Conservation (phyloP, 1,140 invertebrate genomes). For the Leptopilina boulardi region DNA sequence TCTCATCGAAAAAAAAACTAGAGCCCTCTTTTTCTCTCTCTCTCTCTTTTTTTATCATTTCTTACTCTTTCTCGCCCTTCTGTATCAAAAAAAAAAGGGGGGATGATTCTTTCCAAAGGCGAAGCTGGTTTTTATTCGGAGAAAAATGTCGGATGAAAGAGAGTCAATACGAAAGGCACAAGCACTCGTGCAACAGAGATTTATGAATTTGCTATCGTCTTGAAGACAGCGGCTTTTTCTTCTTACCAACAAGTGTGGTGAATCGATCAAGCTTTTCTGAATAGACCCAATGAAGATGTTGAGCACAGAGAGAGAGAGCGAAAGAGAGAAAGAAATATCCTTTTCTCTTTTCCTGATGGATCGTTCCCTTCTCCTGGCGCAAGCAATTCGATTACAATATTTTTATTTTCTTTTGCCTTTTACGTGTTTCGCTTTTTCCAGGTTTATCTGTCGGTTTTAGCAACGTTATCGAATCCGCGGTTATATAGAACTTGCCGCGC, state of each 20-base stretch:
- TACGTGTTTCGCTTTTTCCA: constrained; percentile 16
- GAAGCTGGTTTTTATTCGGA: constrained; percentile 56
- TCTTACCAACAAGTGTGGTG: constrained; percentile 55
- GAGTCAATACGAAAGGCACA: constrained; percentile 62
- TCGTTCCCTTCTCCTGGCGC: constrained; percentile 13
- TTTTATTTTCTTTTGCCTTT: neutral
- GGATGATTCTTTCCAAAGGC: constrained; percentile 35
- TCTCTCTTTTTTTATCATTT: constrained; percentile 37
- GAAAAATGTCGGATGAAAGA: constrained; percentile 62
- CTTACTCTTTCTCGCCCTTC: constrained; percentile 39
- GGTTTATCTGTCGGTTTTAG: constrained; percentile 17
- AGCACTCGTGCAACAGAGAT: constrained; percentile 60
- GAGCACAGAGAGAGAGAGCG: constrained; percentile 43
- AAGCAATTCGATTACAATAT: constrained; percentile 21
- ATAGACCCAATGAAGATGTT: constrained; percentile 42
- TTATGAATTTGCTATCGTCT: constrained; percentile 69
- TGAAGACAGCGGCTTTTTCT: constrained; percentile 44
- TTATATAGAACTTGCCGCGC: constrained; percentile 2
- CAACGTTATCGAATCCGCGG: constrained; percentile 35
- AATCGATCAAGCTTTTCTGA: constrained; percentile 44
- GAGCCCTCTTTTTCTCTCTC: constrained; percentile 55
- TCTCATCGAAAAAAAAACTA: constrained; percentile 60
- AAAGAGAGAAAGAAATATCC: constrained; percentile 10
- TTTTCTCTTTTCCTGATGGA: neutral
- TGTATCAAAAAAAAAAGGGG: constrained; percentile 18